A percentile compares a stretch with the other conserved stretches of the same genome.
Evolutionary conservation across 1,140 invertebrate species (phyloP).

Genomic region (Proctacanthus coquilletti): DNA sequence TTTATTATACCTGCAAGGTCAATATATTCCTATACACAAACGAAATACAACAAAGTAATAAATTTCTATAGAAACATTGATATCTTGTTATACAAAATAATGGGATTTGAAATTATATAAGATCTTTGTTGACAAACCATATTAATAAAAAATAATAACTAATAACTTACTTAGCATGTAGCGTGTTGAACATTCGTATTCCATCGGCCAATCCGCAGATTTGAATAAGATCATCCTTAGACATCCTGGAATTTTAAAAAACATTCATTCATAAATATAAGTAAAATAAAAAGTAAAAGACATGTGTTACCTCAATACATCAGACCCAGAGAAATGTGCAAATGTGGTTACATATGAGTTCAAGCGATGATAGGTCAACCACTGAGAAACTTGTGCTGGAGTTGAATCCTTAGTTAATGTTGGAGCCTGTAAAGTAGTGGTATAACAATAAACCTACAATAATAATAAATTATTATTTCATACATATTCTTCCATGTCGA

Average conservation of each 20-base stretch:
- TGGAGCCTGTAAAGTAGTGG: slow-evolving; percentile 9
- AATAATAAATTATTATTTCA: not conserved
- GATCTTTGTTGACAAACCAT: no score
- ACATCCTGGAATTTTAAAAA: slow-evolving; percentile 38
- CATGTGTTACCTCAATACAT: slow-evolving; percentile 44
- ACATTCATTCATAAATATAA: not conserved
- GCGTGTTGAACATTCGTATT: slow-evolving; percentile 77
- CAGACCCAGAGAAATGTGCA: slow-evolving; percentile 70
- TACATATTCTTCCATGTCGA: slow-evolving; percentile 25
- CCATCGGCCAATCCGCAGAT: slow-evolving; percentile 85
- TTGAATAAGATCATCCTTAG: slow-evolving; percentile 80
- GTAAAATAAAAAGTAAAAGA: slow-evolving; percentile 5
- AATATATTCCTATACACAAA: no score
- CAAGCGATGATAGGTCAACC: slow-evolving; percentile 70
- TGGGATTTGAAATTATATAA: no score
- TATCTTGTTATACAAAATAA: no score
- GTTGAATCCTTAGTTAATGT: slow-evolving; percentile 40
- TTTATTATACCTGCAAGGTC: no score
- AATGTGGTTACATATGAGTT: slow-evolving; percentile 57
- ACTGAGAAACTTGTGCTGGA: slow-evolving; percentile 53
- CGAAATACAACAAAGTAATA: no score
- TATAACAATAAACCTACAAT: not conserved
- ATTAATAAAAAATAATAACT: no score
- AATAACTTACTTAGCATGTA: slow-evolving; percentile 65
- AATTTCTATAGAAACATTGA: no score